Evolutionary conservation across 2,113 vertebrate species (phyloP).

Genomic region (Clarias macrocephalus): DNA sequence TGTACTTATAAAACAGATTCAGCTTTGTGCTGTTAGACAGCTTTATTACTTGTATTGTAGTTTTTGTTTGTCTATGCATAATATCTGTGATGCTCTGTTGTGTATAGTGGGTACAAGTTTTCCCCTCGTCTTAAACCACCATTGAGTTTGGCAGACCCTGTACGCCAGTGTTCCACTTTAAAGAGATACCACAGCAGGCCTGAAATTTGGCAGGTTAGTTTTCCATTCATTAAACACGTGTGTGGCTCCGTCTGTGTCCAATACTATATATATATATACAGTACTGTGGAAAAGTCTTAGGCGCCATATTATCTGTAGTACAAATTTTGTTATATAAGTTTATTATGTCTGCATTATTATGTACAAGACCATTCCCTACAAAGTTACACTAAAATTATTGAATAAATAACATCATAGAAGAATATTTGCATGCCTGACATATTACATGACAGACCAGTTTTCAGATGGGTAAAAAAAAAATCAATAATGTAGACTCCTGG

Average conservation of each 20-base stretch:
- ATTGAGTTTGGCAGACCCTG: constrained; percentile 61
- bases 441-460: too few species aligned
- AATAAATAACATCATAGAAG: too few species aligned
- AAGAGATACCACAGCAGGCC: constrained; percentile 63
- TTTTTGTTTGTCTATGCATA: not conserved
- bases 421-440: too few species aligned
- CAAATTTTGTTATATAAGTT: too few species aligned
- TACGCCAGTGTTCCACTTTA: constrained; percentile 61
- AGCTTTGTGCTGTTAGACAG: not conserved
- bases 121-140: constrained; percentile 60
- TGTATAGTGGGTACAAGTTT: constrained; percentile 69
- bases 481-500: too few species aligned
- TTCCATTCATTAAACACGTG: not conserved
- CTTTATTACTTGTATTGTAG: not conserved
- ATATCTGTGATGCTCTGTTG: constrained; percentile 29
- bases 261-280: not conserved
- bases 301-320: too few species aligned
- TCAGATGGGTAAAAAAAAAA: too few species aligned
- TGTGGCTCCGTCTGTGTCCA: not conserved
- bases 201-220: constrained; percentile 72
- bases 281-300: too few species aligned
- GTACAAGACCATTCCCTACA: too few species aligned
- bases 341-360: too few species aligned
- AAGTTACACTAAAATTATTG: too few species aligned
- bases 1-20: not conserved